Base-by-base conservation (phyloP, 2,113 vertebrate genomes). In the Carassius carassius region DNA sequence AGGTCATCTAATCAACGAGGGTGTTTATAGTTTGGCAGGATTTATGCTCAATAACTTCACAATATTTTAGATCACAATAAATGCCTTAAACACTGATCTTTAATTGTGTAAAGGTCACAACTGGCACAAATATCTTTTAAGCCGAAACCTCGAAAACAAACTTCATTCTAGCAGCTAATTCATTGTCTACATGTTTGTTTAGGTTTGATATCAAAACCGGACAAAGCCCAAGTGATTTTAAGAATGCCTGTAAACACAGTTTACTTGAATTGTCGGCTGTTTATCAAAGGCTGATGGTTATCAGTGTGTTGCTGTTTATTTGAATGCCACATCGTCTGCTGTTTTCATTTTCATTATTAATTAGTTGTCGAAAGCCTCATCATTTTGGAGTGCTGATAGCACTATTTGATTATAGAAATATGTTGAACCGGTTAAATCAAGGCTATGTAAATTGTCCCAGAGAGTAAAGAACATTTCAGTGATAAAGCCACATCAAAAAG, bases 141-240 rank as follows among this genome's bases (percentile, higher is more conserved):
- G 19, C 35, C 35, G n/a, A 72, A 73, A n/a, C 41, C 10, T 8
- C 2, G 10, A 73, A 73, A 37, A n/a, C n/a, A 7, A 5, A 49
- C 70, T 23, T 74, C 9, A 25, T 47, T 74, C 44, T 74, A 47
- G 41, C 2, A 14, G 21, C 41, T 74, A 41, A 25, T 44, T 32
- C 25, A 17, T 1, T 65, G 63, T 32, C 13, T 47, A 41, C 5
- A 25, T 14, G n/a, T 25, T 49, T 74, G 72, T 74, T 49, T 74
- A 8, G 41, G 12, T 74, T 74, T 49, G 72, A 47, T n/a, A 74
- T 12, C 35, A 74, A 74, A 74, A 49, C n/a, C 72, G 44, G 72
- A 74, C 49, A 25, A 19, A 54, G 5, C 51, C 51, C 14, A 17
- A 54, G 23, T 1, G 12, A 32, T 67, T 16, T 25, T 32, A 67